Evolutionary conservation across 2,113 vertebrate genomes (phyloP), one percentile per base, ranked within the genome.

Genomic region (Paramormyrops kingsleyae): DNA sequence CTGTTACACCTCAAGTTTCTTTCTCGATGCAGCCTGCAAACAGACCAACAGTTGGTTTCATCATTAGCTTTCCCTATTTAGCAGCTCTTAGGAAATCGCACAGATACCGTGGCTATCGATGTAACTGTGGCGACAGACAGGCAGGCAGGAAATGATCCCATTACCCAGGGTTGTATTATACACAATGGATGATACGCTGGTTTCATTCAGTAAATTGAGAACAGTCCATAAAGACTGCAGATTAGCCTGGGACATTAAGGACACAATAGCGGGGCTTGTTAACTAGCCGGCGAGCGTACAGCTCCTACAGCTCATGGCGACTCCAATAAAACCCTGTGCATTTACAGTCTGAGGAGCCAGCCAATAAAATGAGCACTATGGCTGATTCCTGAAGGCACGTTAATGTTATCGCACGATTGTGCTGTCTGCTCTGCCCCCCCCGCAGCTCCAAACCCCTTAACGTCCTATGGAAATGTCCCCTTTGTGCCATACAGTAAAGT

Each of bases 181-280:
- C 84, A 44, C 59, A 44, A 87, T 87, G 56, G 83, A 27, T 21
- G 80, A 66, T 62, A 46, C 24, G 80, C n/a, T 66, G 39, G 50
- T 59, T 90, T 90, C 84, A 74, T 90, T 90, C 85, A 70, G 44
- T 87, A 42, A 90, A 87, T 31, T 83, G 52, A 74, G 83, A 90
- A 87, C 39, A 70, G 83, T 56, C 83, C 56, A 66, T 66, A 87
- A 90, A 86, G 83, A 27, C 44, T 74, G 59, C n/a, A 46, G 42
- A 90, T 90, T 90, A 86, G 21, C n/a, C 31, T 5, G 66, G 77
- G 50, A 56, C 88, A 88, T 62, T 21, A 52, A 35, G 66, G 59
- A 59, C 80, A 89, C 88, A 89, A 84, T 89, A 24, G 83, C 7
- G 42, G 47, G 27, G 53, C 89, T 86, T 49, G 42, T 89, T 89